Percentiles rank a stretch among this genome's conserved stretches.
Evolutionary conservation across 1,140 invertebrate species (phyloP).

Genomic region (Apis laboriosa): DNA sequence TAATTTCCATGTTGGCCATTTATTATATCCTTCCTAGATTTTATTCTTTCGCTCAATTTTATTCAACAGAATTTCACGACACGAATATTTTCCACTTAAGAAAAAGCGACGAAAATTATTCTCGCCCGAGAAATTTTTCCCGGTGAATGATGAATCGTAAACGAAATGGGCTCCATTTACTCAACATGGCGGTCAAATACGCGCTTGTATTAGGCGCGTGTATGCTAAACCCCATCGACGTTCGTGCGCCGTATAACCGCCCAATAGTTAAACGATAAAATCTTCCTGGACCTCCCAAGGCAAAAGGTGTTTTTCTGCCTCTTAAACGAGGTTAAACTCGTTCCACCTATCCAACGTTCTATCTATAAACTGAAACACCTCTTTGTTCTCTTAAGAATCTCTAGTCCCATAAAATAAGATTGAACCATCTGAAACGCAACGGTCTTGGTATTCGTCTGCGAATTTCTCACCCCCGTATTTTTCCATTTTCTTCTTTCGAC

Average conservation of each 20-base stretch:
- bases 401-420: slow-evolving; percentile 54
- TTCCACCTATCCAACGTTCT: slow-evolving; percentile 26
- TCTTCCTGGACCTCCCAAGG: slow-evolving; percentile 56
- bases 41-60: not conserved
- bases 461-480: not conserved
- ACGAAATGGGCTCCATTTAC: slow-evolving; percentile 4
- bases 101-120: too few species aligned
- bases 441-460: not conserved
- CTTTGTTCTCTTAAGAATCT: not conserved
- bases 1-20: not conserved
- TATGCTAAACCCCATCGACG: slow-evolving; percentile 45
- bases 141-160: slow-evolving; percentile 2
- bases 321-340: slow-evolving; percentile 43
- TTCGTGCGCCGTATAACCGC: slow-evolving; percentile 51
- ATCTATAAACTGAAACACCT: slow-evolving; percentile 59
- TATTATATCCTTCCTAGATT: not conserved
- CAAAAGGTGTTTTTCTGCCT: slow-evolving; percentile 50
- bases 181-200: not conserved
- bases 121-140: too few species aligned
- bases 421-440: slow-evolving; percentile 27
- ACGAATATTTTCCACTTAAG: not conserved
- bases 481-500: not conserved
- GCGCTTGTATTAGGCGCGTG: not conserved
- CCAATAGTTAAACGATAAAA: slow-evolving; percentile 62
- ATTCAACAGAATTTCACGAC: not conserved